phyloP scores from a whole-genome alignment of 2,797 vertebrate species.

The Sebastolobus altivelis region DNA sequence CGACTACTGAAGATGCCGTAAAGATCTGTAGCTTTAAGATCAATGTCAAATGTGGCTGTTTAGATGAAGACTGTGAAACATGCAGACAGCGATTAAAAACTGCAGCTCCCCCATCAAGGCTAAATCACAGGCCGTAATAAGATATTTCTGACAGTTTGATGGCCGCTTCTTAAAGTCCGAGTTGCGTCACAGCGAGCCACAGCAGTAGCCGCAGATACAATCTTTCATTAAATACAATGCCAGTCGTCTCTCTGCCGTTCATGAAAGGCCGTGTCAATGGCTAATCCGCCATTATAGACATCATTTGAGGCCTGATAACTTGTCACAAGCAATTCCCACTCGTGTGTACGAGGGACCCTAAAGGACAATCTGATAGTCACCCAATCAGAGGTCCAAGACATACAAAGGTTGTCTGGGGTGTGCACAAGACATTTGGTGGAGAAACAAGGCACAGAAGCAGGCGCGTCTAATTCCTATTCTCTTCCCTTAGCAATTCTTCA shows the following conservation, averaged over 20 bases:
- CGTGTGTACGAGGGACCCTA: conserved; percentile 61
- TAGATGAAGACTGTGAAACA: conserved; percentile 45
- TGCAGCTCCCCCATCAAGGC: conserved; percentile 42
- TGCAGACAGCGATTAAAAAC: conserved; percentile 40
- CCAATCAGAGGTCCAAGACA: conserved; percentile 51
- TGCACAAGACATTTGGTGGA: conserved; percentile 36
- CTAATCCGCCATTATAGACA: conserved; percentile 78
- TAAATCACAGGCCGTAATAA: conserved; percentile 57
- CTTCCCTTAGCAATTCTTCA: conserved; percentile 64
- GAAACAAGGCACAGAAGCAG: conserved; percentile 64
- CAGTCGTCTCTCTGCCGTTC: conserved; percentile 60
- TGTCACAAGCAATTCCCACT: conserved; percentile 78
- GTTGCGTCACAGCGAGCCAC: conserved; percentile 36
- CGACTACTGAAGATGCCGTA: neutral
- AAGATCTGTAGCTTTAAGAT: conserved; percentile 33
- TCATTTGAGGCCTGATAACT: conserved; percentile 77
- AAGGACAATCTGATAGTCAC: conserved; percentile 77
- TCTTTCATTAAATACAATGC: conserved; percentile 80
- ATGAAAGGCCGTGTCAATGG: conserved; percentile 71
- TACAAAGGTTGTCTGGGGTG: conserved; percentile 56
- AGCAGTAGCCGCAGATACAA: conserved; percentile 66
- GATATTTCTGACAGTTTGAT: conserved; percentile 67
- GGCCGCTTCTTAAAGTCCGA: conserved; percentile 56
- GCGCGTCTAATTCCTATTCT: conserved; percentile 68
- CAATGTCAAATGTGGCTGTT: conserved; percentile 43